Conservation (phyloP, 2,113 vertebrate genomes). For the Phalacrocorax pelagicus region DNA sequence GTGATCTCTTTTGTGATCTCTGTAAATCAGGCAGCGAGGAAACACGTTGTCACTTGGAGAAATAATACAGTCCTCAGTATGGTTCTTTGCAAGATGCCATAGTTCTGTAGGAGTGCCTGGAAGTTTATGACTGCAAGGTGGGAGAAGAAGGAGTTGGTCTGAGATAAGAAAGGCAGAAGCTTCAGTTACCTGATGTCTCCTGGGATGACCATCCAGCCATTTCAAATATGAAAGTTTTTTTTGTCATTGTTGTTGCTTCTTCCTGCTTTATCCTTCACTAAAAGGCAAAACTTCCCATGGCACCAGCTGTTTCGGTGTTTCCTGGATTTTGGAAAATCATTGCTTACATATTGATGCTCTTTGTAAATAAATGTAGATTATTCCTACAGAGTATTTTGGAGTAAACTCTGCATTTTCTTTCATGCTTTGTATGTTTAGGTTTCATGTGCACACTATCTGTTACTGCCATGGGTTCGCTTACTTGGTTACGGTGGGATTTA, state of each 20-base stretch:
- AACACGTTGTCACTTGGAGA: neutral
- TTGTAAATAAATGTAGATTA: neutral
- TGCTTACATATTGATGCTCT: neutral
- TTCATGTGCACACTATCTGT: neutral
- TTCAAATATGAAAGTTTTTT: neutral
- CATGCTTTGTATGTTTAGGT: neutral
- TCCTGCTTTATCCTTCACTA: neutral
- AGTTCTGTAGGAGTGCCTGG: neutral
- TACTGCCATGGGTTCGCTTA: neutral
- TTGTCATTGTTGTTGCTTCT: neutral
- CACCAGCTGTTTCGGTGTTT: neutral
- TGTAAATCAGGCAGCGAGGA: neutral
- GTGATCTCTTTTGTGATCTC: neutral
- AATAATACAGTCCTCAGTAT: neutral
- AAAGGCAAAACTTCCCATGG: neutral
- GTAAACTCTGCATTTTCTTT: neutral
- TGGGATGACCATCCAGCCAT: neutral
- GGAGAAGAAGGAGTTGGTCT: neutral
- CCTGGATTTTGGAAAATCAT: neutral
- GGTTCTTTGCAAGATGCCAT: neutral
- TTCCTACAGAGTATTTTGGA: neutral
- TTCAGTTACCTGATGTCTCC: neutral
- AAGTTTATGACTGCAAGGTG: neutral
- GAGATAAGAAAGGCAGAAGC: neutral
- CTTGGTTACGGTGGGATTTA: neutral